A percentile compares a stretch with the other conserved stretches of the same genome.
Evolutionary conservation across 2,797 vertebrate genomes (phyloP).

Genomic region (Acipenser ruthenus): DNA sequence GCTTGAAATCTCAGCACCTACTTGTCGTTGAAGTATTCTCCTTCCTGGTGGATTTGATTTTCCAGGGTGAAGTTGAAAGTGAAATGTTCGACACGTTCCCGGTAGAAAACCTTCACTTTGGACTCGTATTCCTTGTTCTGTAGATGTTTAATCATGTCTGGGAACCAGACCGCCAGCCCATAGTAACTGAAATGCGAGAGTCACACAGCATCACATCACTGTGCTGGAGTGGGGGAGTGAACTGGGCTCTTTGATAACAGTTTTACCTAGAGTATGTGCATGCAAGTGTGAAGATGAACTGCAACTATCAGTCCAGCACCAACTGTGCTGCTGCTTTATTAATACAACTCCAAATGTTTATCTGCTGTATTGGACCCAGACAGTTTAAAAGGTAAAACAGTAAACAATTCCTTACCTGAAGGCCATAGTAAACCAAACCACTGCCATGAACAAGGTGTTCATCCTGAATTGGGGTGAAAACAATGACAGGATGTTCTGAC

Average conservation of each 20-base stretch:
- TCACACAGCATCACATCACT: no score
- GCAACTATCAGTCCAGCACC: no score
- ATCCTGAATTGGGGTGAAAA: slow-evolving; percentile 78
- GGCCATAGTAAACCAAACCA: slow-evolving; percentile 94
- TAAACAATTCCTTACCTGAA: slow-evolving; percentile 68
- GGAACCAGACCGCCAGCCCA: slow-evolving; percentile 93
- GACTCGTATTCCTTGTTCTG: slow-evolving; percentile 85
- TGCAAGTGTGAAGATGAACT: no score
- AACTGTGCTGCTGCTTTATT: no score
- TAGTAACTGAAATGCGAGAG: slow-evolving; percentile 68
- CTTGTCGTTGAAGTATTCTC: slow-evolving; percentile 84
- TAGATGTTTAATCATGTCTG: slow-evolving; percentile 93
- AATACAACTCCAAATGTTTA: no score
- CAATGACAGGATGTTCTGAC: slow-evolving; percentile 82
- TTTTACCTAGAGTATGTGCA: no score
- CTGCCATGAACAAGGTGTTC: slow-evolving; percentile 80
- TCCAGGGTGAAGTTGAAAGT: slow-evolving; percentile 94
- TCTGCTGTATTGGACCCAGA: not conserved
- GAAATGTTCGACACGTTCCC: slow-evolving; percentile 75
- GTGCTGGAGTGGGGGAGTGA: no score
- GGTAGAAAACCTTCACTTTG: slow-evolving; percentile 70
- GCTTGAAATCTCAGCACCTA: slow-evolving; percentile 36
- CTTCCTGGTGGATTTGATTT: slow-evolving; percentile 87
- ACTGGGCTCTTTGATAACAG: no score
- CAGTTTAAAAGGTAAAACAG: not conserved